Base-by-base conservation (phyloP, 2,888 invertebrate genomes). In the Drosophila rellima region DNA sequence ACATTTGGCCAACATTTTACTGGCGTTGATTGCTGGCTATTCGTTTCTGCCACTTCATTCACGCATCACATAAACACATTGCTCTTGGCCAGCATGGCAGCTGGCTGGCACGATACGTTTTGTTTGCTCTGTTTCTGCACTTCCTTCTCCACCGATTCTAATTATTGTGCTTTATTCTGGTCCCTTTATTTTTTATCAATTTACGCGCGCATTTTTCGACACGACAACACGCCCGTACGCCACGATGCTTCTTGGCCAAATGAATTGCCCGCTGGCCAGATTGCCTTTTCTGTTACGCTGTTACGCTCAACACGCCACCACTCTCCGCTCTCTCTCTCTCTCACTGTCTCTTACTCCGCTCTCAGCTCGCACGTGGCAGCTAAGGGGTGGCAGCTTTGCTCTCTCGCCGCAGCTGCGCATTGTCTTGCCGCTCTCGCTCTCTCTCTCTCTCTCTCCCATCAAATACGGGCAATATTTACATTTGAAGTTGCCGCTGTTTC, bases 191-290 rank as follows among this genome's bases (percentile, higher is more conserved):
- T 84, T 74, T 65, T 54, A 62, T 70, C 68, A 78, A 60, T 80
- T 78, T 80, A 88, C 87, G 87, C 82, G 88, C 90, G 88, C 83
- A 78, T 82, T 83, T 80, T 74, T 71, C 73, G 78, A 70, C 88
- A 62, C 60, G 57, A 70, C 70, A 82, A 85, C 91, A 91, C 91
- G 89, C 84, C 91, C 92, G 91, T 89, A 90, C 90, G 89, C 88
- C 72, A 84, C 84, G 85, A 91, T 84, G 84, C 86, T 90, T 86
- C 90, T 90, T 91, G 90, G 89, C 89, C 91, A 91, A 92, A 90
- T 92, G 91, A 90, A 82, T 71, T 87, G 74, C 78, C 87, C 85
- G 89, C 84, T 84, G 89, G 84, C 89, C 76, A 80, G 60, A 78
- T 73, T 71, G 79, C 65, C 70, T 67, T 29, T 65, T 59, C 70